These are phyloP conservation scores for Nesogale talazaci DNA, from an alignment of 2,113 vertebrate species.

Conservation along the genomic window DNA sequence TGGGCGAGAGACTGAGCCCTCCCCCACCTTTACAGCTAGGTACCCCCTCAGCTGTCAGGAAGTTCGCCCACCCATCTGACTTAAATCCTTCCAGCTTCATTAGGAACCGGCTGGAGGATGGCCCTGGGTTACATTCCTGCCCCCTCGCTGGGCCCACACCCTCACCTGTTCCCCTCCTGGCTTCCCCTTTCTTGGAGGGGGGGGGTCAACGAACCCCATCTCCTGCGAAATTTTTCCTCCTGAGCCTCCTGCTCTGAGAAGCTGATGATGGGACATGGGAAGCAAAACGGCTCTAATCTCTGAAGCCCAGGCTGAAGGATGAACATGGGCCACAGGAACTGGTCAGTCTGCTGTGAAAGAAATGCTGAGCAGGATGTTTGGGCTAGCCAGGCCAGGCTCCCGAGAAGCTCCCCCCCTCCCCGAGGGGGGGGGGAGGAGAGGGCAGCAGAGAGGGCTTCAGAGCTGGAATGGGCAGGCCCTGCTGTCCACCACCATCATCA, in stretches of 20 bases:
- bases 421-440: not conserved
- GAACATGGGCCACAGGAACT: slow-evolving; percentile 66
- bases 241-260: not conserved
- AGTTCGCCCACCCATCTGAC: slow-evolving; percentile 68
- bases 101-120: not conserved
- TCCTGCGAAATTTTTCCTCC: slow-evolving; percentile 14
- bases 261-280: slow-evolving; percentile 22
- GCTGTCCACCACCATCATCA: not conserved
- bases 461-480: not conserved
- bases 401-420: slow-evolving; percentile 63
- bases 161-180: slow-evolving; percentile 51
- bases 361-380: slow-evolving; percentile 37
- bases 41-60: slow-evolving; percentile 43
- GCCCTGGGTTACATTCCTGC: not conserved
- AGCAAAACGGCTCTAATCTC: slow-evolving; percentile 35
- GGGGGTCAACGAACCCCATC: not conserved
- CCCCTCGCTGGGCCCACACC: not conserved
- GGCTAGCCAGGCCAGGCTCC: not conserved
- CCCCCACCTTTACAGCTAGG: slow-evolving; percentile 50
- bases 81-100: slow-evolving; percentile 69
- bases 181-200: not conserved
- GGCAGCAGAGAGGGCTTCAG: not conserved
- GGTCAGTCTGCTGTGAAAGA: slow-evolving; percentile 63
- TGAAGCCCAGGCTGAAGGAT: slow-evolving; percentile 40
- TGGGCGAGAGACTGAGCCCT: slow-evolving; percentile 58